Evolutionary conservation across 2,797 vertebrate genomes (phyloP).

Genomic region (Argentina silus): DNA sequence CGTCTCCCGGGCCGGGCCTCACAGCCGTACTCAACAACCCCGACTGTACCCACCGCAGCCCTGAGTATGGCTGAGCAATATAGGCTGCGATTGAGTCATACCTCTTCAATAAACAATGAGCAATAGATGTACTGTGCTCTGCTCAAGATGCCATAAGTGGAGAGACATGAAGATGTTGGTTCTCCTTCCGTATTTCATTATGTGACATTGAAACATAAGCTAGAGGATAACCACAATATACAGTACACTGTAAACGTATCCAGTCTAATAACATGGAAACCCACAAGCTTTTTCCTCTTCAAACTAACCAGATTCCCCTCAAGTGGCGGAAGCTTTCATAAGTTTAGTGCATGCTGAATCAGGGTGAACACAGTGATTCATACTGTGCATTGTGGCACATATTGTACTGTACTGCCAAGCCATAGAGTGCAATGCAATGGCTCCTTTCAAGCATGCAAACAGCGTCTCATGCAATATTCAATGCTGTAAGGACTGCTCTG

Average conservation of each 20-base stretch:
- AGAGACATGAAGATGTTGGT: constrained; percentile 15
- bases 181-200: constrained; percentile 28
- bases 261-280: too few species aligned
- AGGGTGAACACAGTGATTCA: not conserved
- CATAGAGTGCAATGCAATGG: constrained; percentile 31
- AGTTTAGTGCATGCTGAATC: not conserved
- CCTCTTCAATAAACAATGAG: constrained; percentile 70
- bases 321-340: not conserved
- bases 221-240: not conserved
- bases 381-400: constrained; percentile 15
- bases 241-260: not conserved
- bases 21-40: constrained; percentile 64
- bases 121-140: constrained; percentile 6
- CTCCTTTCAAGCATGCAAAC: constrained; percentile 65
- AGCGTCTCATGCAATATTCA: constrained; percentile 78
- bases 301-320: not conserved
- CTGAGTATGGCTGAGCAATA: constrained; percentile 23
- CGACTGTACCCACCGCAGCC: not conserved
- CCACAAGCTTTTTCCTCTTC: not conserved
- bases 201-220: not conserved
- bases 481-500: constrained; percentile 35
- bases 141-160: not conserved
- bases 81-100: constrained; percentile 50
- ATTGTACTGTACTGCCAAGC: constrained; percentile 10
- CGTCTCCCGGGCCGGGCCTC: constrained; percentile 13